Evolutionary conservation across 2,797 vertebrate species (phyloP).

Genomic region (Stomatorhinus walkeri): DNA sequence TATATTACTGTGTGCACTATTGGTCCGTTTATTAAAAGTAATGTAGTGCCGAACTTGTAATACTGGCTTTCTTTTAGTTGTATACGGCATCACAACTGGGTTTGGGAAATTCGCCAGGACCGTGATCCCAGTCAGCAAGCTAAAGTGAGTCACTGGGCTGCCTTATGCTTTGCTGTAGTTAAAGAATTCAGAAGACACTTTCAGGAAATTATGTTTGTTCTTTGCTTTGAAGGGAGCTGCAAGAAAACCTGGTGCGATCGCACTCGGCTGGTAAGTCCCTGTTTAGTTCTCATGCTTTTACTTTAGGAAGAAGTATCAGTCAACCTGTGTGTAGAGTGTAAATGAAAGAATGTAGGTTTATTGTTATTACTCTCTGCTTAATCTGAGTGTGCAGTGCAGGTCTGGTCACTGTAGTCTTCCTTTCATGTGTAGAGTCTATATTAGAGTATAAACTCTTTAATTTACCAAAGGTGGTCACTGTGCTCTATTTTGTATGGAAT

Average conservation of each 20-base stretch:
- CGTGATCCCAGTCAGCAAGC: constrained; percentile 83
- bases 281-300: background rate
- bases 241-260: constrained; percentile 90
- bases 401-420: background rate
- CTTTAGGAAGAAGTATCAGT: background rate
- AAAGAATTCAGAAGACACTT: background rate
- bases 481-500: constrained; percentile 17
- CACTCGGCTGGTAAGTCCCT: constrained; percentile 80
- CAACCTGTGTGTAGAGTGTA: background rate
- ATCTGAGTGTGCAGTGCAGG: background rate
- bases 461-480: background rate
- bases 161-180: background rate
- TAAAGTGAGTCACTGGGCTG: constrained; percentile 64
- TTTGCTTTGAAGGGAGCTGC: constrained; percentile 73
- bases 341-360: background rate
- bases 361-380: background rate
- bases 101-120: constrained; percentile 97
- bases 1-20: background rate
- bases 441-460: background rate
- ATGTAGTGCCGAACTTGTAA: background rate
- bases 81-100: constrained; percentile 95
- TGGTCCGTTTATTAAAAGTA: background rate
- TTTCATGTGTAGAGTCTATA: background rate
- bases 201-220: constrained; percentile 16
- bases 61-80: constrained; percentile 63